phyloP scores from a whole-genome alignment of 35 echinoderm and acorn worm species.

The Anneissia japonica region DNA sequence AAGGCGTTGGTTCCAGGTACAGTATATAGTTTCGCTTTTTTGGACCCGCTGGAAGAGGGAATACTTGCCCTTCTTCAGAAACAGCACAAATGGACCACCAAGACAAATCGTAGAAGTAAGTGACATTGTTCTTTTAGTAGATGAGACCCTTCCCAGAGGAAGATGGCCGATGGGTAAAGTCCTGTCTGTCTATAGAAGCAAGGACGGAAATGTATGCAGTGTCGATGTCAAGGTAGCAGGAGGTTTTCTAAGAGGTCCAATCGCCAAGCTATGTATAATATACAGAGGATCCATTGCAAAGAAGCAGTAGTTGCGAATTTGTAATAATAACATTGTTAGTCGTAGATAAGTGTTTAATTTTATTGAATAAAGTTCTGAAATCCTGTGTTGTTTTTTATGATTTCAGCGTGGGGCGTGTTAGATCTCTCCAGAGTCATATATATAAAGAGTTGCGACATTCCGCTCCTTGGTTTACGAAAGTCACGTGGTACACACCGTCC shows the following conservation, averaged over 20 bases:
- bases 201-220: constrained; percentile 30
- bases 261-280: constrained; percentile 32
- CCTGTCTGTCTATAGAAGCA: neutral
- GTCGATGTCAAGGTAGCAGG: constrained; percentile 30
- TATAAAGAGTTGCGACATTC: too few relatives aligned
- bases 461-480: too few relatives aligned
- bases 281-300: neutral
- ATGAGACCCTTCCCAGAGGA: neutral
- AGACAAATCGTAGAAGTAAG: neutral
- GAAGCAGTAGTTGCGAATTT: too few relatives aligned
- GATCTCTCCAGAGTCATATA: too few relatives aligned
- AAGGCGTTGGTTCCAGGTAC: neutral
- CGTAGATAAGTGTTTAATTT: too few relatives aligned
- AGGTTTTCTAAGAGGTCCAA: constrained; percentile 7
- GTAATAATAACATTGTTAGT: too few relatives aligned
- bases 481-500: too few relatives aligned
- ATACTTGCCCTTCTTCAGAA: neutral
- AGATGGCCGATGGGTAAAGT: neutral
- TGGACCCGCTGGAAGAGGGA: constrained; percentile 3
- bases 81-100: too few relatives aligned
- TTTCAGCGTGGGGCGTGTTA: too few relatives aligned
- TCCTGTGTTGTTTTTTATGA: too few relatives aligned
- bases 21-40: neutral
- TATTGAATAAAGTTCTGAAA: too few relatives aligned
- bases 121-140: neutral